These are phyloP conservation scores for Busseola fusca DNA, from an alignment of 2,888 invertebrate species.

Conservation along the genomic window DNA sequence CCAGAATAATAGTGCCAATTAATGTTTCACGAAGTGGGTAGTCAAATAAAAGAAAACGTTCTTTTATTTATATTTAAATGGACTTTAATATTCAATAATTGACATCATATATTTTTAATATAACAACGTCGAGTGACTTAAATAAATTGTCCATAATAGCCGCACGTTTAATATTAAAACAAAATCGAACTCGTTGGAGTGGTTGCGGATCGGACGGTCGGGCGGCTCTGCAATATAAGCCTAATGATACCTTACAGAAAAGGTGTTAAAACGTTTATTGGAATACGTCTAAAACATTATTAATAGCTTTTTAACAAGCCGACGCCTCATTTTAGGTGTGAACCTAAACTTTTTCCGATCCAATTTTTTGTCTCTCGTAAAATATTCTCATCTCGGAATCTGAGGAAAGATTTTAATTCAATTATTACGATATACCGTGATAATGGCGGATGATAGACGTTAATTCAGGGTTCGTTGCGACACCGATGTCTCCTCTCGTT, in stretches of 20 bases:
- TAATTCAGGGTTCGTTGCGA: constrained; percentile 60
- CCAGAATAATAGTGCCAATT: constrained; percentile 10
- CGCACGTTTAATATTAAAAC: constrained; percentile 63
- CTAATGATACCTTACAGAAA: constrained; percentile 87
- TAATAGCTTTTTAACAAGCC: constrained; percentile 89
- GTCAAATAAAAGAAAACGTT: constrained; percentile 17
- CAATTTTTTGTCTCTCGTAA: constrained; percentile 58
- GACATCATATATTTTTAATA: constrained; percentile 39
- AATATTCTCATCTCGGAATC: constrained; percentile 53
- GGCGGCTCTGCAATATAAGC: constrained; percentile 77
- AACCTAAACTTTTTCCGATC: constrained; percentile 73
- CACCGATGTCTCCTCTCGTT: constrained; percentile 49
- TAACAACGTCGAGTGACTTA: constrained; percentile 52
- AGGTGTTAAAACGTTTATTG: constrained; percentile 89
- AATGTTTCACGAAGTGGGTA: constrained; percentile 17
- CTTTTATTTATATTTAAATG: constrained; percentile 35
- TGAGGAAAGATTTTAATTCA: constrained; percentile 65
- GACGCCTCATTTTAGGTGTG: constrained; percentile 79
- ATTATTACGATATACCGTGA: constrained; percentile 65
- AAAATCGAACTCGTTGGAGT: constrained; percentile 69
- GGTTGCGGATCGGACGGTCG: constrained; percentile 68
- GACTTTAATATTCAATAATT: constrained; percentile 39
- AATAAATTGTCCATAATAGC: constrained; percentile 57
- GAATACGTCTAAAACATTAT: constrained; percentile 86
- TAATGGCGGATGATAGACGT: constrained; percentile 68